phyloP scores from a whole-genome alignment of 1,140 invertebrate genomes.

The Odontomachus brunneus region DNA sequence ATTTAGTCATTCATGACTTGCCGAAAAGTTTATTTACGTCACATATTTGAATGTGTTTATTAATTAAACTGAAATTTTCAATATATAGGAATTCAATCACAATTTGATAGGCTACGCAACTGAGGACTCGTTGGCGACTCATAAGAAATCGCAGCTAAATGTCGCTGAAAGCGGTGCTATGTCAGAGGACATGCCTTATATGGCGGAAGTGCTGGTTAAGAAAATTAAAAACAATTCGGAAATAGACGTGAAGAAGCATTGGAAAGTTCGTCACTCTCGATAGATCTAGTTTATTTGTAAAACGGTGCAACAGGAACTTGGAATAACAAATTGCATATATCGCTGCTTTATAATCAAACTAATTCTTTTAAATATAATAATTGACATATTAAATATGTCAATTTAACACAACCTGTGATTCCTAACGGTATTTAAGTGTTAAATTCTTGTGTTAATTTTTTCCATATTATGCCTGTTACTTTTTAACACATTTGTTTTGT shows the following conservation, averaged over 20 bases:
- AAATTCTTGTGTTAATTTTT: too few relatives aligned
- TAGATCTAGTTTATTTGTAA: not conserved
- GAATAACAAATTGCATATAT: too few relatives aligned
- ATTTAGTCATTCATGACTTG: too few relatives aligned
- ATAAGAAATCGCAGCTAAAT: constrained; percentile 87
- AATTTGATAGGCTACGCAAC: constrained; percentile 87
- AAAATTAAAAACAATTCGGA: constrained; percentile 87
- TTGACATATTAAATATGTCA: too few relatives aligned
- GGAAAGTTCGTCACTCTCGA: constrained; percentile 87
- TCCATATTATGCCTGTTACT: too few relatives aligned
- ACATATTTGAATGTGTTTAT: not conserved
- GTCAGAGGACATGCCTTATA: constrained; percentile 87
- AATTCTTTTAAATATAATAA: too few relatives aligned
- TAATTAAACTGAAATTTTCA: not conserved
- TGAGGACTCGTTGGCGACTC: constrained; percentile 83
- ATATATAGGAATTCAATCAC: constrained; percentile 87
- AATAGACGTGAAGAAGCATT: constrained; percentile 87
- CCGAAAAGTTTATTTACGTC: too few relatives aligned
- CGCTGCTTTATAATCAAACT: not conserved
- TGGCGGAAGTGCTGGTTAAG: constrained; percentile 87
- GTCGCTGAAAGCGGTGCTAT: constrained; percentile 87
- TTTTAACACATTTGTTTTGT: too few relatives aligned
- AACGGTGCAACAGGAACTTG: too few relatives aligned
- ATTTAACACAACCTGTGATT: too few relatives aligned
- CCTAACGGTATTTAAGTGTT: too few relatives aligned